phyloP scores from a whole-genome alignment of 2,888 invertebrate genomes.

The Apamea epomidion region DNA sequence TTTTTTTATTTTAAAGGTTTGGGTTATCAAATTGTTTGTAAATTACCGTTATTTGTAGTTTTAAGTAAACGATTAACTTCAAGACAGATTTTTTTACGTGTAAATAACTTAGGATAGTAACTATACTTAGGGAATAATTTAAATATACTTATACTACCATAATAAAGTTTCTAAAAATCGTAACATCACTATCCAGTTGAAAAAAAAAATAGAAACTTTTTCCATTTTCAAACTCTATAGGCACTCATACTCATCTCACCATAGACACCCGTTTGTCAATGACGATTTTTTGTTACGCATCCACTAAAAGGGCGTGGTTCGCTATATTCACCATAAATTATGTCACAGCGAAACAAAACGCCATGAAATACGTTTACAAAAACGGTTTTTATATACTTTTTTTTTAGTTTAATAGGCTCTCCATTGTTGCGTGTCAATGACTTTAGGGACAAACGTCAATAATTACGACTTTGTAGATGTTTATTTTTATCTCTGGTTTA shows the following conservation, averaged over 20 bases:
- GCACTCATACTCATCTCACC: conserved; percentile 15
- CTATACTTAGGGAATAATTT: background rate
- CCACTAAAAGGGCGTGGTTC: conserved; percentile 79
- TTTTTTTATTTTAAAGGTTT: conserved; percentile 10
- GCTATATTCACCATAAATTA: conserved; percentile 80
- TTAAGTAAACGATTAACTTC: background rate
- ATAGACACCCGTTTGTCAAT: conserved; percentile 49
- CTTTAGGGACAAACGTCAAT: background rate
- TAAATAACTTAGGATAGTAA: no score
- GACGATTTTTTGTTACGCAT: conserved; percentile 68
- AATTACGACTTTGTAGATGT: background rate
- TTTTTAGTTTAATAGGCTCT: background rate
- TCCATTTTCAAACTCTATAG: background rate
- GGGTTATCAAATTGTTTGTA: background rate
- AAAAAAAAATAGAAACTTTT: background rate
- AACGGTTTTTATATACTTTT: background rate
- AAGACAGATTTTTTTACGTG: no score
- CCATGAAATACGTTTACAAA: conserved; percentile 39
- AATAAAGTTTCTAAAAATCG: background rate
- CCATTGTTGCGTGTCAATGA: conserved; percentile 7
- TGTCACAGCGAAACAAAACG: conserved; percentile 77
- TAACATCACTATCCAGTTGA: background rate
- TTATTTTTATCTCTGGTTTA: background rate
- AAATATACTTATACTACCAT: background rate
- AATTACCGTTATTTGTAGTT: background rate